Evolutionary conservation across 2,888 invertebrate genomes (phyloP).

Genomic region (Carterocephalus palaemon): DNA sequence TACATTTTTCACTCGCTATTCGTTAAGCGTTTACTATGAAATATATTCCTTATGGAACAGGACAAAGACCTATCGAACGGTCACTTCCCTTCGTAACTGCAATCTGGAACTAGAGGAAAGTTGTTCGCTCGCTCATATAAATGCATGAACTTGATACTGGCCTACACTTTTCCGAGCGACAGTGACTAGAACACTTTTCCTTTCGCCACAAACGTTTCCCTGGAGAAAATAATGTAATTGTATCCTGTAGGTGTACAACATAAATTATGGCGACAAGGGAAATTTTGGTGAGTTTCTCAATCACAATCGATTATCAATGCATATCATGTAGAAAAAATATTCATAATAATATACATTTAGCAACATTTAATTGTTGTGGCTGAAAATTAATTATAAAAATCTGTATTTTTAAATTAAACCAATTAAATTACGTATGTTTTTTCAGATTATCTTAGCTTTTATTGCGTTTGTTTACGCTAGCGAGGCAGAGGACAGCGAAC

Average conservation of each 20-base stretch:
- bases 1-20: constrained; percentile 5
- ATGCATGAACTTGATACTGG: constrained; percentile 72
- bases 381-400: not conserved
- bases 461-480: constrained; percentile 53
- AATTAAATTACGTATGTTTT: constrained; percentile 29
- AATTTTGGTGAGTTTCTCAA: constrained; percentile 64
- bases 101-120: constrained; percentile 69
- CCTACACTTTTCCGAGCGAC: constrained; percentile 65
- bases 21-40: constrained; percentile 7
- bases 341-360: too few relatives aligned
- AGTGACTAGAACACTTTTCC: constrained; percentile 64
- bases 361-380: constrained; percentile 2
- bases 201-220: constrained; percentile 47
- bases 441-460: constrained; percentile 61
- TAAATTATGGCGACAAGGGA: constrained; percentile 54
- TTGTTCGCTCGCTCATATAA: constrained; percentile 67
- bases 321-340: too few relatives aligned
- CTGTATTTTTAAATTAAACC: not conserved
- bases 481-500: constrained; percentile 63
- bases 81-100: constrained; percentile 59
- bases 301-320: constrained; percentile 1
- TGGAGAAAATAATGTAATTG: constrained; percentile 51
- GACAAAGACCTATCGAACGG: constrained; percentile 73
- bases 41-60: constrained; percentile 36
- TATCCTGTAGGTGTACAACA: constrained; percentile 25